Evolutionary conservation across 2,113 vertebrate species (phyloP).

Genomic region (Eulemur macaco): DNA sequence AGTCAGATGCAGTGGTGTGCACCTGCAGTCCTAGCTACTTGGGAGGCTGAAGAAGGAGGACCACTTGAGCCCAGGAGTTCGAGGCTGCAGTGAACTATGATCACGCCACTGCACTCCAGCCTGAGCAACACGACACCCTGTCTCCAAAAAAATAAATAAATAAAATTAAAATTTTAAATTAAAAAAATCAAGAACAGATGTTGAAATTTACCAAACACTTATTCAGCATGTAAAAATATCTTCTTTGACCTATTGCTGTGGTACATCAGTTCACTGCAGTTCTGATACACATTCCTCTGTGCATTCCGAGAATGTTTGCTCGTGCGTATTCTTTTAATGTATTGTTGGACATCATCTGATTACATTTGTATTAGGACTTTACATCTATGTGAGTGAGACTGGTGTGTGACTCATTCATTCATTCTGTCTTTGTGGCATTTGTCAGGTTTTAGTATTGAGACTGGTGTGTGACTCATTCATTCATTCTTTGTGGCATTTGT

Average conservation of each 20-base stretch:
- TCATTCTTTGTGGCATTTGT: background rate
- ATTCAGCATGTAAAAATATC: background rate
- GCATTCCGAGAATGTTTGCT: slow-evolving; percentile 19
- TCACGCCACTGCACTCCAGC: too few relatives aligned
- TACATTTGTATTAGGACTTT: slow-evolving; percentile 22
- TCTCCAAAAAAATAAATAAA: too few relatives aligned
- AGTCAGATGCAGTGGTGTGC: too few relatives aligned
- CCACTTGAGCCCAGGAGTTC: too few relatives aligned
- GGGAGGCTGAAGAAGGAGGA: too few relatives aligned
- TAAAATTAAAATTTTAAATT: background rate
- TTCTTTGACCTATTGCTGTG: background rate
- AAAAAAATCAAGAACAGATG: slow-evolving; percentile 1
- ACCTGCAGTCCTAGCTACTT: too few relatives aligned
- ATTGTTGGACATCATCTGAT: slow-evolving; percentile 22
- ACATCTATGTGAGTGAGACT: background rate
- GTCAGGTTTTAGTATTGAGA: background rate
- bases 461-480: background rate
- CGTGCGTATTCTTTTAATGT: background rate
- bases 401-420: background rate
- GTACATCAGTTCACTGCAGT: background rate
- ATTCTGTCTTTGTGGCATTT: background rate
- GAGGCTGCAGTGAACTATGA: too few relatives aligned
- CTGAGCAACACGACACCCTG: too few relatives aligned
- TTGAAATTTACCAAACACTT: background rate
- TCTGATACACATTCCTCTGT: background rate